phyloP scores from a whole-genome alignment of 2,797 vertebrate species.

The Pelochelys cantorii region DNA sequence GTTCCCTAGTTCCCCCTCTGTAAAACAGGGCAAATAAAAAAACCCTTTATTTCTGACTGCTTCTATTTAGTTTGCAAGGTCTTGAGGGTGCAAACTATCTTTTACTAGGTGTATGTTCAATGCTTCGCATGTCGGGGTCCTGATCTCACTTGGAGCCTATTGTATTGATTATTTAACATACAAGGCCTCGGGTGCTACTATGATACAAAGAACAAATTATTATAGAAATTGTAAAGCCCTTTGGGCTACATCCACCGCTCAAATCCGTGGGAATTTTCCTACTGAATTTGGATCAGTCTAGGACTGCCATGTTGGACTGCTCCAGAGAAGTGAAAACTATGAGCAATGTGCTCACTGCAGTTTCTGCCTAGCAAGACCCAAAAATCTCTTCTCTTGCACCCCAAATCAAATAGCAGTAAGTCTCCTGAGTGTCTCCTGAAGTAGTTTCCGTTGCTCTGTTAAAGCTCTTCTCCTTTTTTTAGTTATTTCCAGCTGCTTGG shows the following conservation, averaged over 20 bases:
- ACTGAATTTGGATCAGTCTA: neutral
- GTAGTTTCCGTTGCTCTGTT: neutral
- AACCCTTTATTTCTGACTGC: neutral
- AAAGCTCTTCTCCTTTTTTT: neutral
- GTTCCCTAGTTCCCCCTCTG: neutral
- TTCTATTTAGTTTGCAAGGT: neutral
- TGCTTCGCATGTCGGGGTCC: neutral
- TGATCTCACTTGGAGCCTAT: neutral
- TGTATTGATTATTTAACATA: neutral
- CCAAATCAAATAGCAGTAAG: neutral
- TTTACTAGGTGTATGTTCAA: neutral
- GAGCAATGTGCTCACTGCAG: neutral
- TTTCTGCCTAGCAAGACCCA: neutral
- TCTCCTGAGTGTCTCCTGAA: neutral
- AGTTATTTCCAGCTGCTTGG: neutral
- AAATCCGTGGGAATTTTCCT: slow-evolving; percentile 5
- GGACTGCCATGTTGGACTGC: neutral
- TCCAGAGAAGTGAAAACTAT: neutral
- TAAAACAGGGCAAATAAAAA: slow-evolving; percentile 1
- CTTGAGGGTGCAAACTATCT: neutral
- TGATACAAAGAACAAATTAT: neutral
- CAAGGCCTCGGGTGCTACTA: neutral
- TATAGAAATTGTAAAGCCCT: neutral
- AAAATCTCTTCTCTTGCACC: neutral
- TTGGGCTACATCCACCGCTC: neutral